These are phyloP conservation scores for Palythoa grandiflora DNA, from an alignment of 92 coral and sea anemone genomes.

Conservation along the genomic window DNA sequence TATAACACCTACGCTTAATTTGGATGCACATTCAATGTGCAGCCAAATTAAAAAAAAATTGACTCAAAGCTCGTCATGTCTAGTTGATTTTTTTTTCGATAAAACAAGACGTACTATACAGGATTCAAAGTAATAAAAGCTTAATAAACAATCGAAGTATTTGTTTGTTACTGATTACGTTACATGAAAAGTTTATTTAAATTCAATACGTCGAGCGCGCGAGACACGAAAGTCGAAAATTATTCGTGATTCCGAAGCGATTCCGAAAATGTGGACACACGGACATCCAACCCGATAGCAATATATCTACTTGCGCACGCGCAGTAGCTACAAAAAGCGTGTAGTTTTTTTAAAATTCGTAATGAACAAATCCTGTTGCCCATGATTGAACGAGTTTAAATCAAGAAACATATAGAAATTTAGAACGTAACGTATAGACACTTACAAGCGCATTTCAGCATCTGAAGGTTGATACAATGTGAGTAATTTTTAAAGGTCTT, in stretches of 20 bases:
- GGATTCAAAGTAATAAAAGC: slow-evolving; percentile 30
- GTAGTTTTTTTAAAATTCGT: no score
- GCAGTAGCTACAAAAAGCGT: slow-evolving; percentile 1
- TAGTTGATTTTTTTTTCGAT: slow-evolving; percentile 27
- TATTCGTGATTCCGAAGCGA: slow-evolving; percentile 5
- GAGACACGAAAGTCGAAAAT: slow-evolving; percentile 24
- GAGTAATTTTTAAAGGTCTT: no score
- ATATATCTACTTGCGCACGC: background rate
- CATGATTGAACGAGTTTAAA: no score
- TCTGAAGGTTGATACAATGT: no score
- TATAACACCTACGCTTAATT: no score
- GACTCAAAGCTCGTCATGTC: no score
- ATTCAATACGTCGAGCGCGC: slow-evolving; percentile 32
- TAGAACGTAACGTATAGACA: no score
- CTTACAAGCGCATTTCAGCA: no score
- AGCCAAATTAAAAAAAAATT: no score
- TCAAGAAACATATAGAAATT: no score
- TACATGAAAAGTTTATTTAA: slow-evolving; percentile 34
- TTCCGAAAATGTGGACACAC: slow-evolving; percentile 19
- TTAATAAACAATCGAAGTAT: slow-evolving; percentile 27
- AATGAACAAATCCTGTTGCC: no score
- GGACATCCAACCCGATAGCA: slow-evolving; percentile 34
- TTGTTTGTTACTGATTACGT: slow-evolving; percentile 42
- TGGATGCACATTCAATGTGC: no score
- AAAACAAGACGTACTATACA: slow-evolving; percentile 29